Percentiles rank a stretch among this genome's conserved stretches.
Evolutionary conservation across 1,140 invertebrate species (phyloP).

Genomic region (Diorhabda sublineata): DNA sequence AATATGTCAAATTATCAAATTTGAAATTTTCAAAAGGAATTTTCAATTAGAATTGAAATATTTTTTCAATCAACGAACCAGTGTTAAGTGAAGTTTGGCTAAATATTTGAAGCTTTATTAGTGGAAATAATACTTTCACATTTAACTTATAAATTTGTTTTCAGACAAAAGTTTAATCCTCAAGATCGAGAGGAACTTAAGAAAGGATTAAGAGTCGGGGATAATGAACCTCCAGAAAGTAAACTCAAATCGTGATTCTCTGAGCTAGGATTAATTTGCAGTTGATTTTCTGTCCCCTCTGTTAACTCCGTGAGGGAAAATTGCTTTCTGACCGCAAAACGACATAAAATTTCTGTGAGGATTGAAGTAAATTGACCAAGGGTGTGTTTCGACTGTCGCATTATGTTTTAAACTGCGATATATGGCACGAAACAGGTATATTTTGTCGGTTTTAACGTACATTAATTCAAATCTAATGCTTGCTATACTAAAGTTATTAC

Average conservation of each 20-base stretch:
- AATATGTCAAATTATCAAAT: no score
- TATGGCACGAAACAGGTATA: neutral
- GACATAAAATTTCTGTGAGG: constrained; percentile 1
- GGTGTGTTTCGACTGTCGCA: neutral
- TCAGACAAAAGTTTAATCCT: neutral
- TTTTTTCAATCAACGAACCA: no score
- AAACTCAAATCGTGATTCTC: neutral
- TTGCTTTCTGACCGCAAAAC: neutral
- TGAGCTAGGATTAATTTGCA: neutral
- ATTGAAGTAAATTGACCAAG: constrained; percentile 1
- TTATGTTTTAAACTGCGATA: constrained; percentile 2
- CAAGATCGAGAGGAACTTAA: neutral
- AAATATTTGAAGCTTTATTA: no score
- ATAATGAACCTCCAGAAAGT: constrained; percentile 1
- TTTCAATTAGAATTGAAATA: no score
- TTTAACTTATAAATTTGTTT: no score
- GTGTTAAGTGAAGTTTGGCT: no score
- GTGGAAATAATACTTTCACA: no score
- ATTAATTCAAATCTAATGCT: neutral
- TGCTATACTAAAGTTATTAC: neutral
- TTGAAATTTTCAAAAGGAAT: no score
- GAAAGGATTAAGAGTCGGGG: neutral
- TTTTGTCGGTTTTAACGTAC: neutral
- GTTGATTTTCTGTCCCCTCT: neutral
- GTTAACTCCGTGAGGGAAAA: neutral